Evolutionary conservation across 2,113 vertebrate species (phyloP).

Genomic region (Amphiprion percula): DNA sequence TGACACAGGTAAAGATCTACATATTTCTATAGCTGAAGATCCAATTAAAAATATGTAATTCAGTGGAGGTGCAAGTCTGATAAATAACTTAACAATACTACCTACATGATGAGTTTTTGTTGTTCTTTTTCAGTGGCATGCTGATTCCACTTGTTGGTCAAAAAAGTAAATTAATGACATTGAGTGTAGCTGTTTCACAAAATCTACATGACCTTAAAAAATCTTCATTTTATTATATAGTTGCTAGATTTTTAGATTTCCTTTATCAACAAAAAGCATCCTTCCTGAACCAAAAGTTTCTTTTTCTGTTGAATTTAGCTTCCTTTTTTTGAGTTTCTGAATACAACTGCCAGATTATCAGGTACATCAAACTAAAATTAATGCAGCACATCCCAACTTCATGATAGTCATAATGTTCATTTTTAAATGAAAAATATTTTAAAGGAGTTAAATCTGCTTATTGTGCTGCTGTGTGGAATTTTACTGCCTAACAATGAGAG

Average conservation of each 20-base stretch:
- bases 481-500: background rate
- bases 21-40: background rate
- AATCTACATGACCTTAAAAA: background rate
- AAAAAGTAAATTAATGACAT: background rate
- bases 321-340: background rate
- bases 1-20: no score
- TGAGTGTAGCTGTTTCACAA: background rate
- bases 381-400: no score
- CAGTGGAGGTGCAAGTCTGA: background rate
- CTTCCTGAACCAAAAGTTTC: background rate
- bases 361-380: no score
- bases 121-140: background rate
- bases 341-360: background rate
- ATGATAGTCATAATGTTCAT: no score
- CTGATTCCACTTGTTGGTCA: constrained; percentile 8
- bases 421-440: no score
- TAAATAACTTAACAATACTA: background rate
- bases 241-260: background rate
- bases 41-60: background rate
- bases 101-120: background rate
- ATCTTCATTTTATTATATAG: background rate
- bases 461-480: background rate
- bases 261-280: background rate
- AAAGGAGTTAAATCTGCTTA: background rate
- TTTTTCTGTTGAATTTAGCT: background rate